Evolutionary conservation across 2,888 invertebrate genomes (phyloP), one percentile per base, ranked within the genome.

Genomic region (Sphinx pinastri): DNA sequence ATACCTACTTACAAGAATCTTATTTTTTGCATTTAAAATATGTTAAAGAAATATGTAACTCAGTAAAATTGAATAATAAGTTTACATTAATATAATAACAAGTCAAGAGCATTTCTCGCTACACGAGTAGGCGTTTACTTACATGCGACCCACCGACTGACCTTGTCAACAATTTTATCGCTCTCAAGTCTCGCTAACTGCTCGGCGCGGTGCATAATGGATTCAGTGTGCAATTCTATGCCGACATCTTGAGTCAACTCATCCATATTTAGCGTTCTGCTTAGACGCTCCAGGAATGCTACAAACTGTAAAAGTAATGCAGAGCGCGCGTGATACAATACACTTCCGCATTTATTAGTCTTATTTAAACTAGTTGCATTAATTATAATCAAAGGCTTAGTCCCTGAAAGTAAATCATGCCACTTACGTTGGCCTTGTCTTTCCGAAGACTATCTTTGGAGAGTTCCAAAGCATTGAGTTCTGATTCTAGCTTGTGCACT

Each of bases 91-190:
- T 16, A 47, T 63, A 63, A 19, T 47, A 49, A 1, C 49, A 67
- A 25, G 38, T 49, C 45, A 70, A 70, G 58, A 57, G 51, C 51
- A 52, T 67, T 67, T 57, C 55, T 63, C 63, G 52, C 14, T 55
- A 45, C 38, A 51, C 49, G 68, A n/a, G 66, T 66, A 71, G 71
- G 71, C 71, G 71, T 71, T 55, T 55, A 71, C 68, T 55, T 68
- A 52, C 71, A 57, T 68, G 55, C 71, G 51, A 66, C 71, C 51
- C 52, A 70, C 70, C 63, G 57, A 81, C 89, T 91, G 91, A 97
- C 97, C 96, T 97, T 97, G 90, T 97, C 97, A 16, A 97, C 97
- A 71, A 98, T 94, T 87, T 97, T 96, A 88, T 97, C 97, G 81
- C 96, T 96, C 90, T 98, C 98, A 68, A 97, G 94, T 79, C 97